Percentiles rank a stretch among this genome's conserved stretches.
phyloP scores from a whole-genome alignment of 2,888 invertebrate species.

The Theretra japonica region DNA sequence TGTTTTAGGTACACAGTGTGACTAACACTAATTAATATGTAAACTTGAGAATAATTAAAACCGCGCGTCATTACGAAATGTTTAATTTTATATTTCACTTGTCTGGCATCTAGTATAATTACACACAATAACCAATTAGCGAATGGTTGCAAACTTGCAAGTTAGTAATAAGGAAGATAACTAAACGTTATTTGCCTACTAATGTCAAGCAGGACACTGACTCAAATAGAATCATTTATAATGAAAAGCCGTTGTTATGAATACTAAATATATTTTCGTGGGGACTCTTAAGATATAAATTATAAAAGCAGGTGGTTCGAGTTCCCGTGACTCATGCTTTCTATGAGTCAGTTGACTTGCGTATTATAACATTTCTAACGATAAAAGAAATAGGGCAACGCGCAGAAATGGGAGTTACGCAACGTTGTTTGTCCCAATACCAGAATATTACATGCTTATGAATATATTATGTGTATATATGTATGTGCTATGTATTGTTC shows the following conservation, averaged over 20 bases:
- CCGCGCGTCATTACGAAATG: background rate
- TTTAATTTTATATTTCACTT: background rate
- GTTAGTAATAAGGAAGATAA: constrained; percentile 3
- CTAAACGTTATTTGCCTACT: background rate
- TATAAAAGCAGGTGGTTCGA: constrained; percentile 4
- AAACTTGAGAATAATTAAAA: background rate
- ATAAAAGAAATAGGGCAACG: constrained; percentile 13
- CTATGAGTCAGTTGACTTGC: constrained; percentile 8
- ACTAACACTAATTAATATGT: background rate
- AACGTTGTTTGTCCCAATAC: constrained; percentile 11
- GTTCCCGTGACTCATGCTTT: constrained; percentile 8
- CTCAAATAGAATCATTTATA: background rate
- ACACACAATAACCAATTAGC: background rate
- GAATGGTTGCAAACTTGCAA: background rate
- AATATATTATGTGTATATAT: background rate
- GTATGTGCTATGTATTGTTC: background rate
- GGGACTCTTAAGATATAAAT: constrained; percentile 2
- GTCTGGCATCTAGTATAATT: background rate
- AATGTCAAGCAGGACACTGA: constrained; percentile 7
- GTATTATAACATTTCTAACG: background rate
- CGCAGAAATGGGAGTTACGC: constrained; percentile 16
- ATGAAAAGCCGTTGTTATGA: background rate
- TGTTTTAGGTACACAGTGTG: background rate
- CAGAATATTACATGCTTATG: constrained; percentile 5
- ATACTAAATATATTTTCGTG: background rate